phyloP scores from a whole-genome alignment of 2,888 invertebrate species.

The Zygogramma bicolorata region DNA sequence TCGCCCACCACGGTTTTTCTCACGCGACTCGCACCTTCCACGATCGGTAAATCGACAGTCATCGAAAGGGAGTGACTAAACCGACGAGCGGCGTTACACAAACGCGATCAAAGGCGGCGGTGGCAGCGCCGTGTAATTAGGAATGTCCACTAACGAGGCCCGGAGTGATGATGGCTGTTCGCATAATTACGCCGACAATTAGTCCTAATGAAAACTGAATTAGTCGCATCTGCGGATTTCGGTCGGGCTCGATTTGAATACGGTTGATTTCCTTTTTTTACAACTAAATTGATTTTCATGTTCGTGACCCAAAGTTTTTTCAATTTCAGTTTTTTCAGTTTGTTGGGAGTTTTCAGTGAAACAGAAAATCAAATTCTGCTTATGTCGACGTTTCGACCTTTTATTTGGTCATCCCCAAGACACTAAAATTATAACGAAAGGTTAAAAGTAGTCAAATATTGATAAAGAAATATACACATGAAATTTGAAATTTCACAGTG shows the following conservation, averaged over 20 bases:
- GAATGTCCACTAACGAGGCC: constrained; percentile 61
- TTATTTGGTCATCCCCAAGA: no score
- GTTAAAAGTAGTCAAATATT: no score
- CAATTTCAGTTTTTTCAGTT: no score
- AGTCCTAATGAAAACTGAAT: constrained; percentile 62
- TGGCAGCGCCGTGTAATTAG: constrained; percentile 62
- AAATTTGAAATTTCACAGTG: no score
- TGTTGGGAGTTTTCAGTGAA: no score
- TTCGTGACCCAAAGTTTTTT: no score
- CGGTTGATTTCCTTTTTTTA: no score
- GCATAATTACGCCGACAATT: constrained; percentile 62
- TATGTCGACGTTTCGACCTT: no score
- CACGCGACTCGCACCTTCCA: constrained; percentile 16
- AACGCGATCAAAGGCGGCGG: constrained; percentile 48
- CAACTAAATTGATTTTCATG: not conserved
- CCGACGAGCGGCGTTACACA: constrained; percentile 36
- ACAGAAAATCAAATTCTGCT: no score
- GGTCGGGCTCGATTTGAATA: constrained; percentile 20
- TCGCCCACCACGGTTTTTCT: constrained; percentile 10
- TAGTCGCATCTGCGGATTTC: constrained; percentile 46
- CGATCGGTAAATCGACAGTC: constrained; percentile 13
- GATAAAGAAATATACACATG: no score
- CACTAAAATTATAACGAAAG: no score
- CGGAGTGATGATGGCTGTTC: constrained; percentile 55
- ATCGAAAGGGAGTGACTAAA: constrained; percentile 20